Base-by-base conservation (phyloP, 2,797 vertebrate genomes). In the Enteromius mattozi region DNA sequence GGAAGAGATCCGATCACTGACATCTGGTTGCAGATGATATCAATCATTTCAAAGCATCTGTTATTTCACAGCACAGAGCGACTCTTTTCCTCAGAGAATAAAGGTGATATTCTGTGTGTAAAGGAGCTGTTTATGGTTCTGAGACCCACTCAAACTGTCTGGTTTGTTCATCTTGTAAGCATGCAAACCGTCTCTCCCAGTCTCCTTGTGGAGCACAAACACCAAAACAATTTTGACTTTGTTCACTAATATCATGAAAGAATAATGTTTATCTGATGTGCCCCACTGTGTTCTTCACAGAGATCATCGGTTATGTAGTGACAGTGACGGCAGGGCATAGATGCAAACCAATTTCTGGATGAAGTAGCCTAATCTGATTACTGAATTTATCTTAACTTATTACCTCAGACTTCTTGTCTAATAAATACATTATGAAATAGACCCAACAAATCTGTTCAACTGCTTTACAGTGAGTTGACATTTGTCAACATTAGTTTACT, bases 181-280 rank as follows among this genome's bases (percentile, higher is more conserved):
- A 78, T 59, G 72, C 68, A n/a, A 76, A 77, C 78, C 77, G 21
- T 33, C 33, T 51, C 83, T 80, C 45, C 14, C 21, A 3, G 3
- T 40, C 30, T 85, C 77, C 87, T 65, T 59, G 33, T 80, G 78
- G 72, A 88, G 75, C 59, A n/a, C 42, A 65, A 63, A 88, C 78
- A 86, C 79, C 85, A 83, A 88, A 86, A 87, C 86, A 85, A 79
- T 74, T 84, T 78, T 59, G 54, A 82, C 68, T 78, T 87, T 89
- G 79, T 88, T 87, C 74, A 81, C 40, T 69, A 70, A 47, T 70
- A 77, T 86, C 70, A 68, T 63, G 45, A 82, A 85, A 82, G 65
- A 24, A 70, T 56, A 30, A 75, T 78, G 77, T 70, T 70, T 70
- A 85, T 86, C 82, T 81, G 84, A 80, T 69, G 68, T 56, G 81